These are phyloP conservation scores for Drosophila antonietae DNA, from an alignment of 2,888 invertebrate genomes.

Conservation along the genomic window DNA sequence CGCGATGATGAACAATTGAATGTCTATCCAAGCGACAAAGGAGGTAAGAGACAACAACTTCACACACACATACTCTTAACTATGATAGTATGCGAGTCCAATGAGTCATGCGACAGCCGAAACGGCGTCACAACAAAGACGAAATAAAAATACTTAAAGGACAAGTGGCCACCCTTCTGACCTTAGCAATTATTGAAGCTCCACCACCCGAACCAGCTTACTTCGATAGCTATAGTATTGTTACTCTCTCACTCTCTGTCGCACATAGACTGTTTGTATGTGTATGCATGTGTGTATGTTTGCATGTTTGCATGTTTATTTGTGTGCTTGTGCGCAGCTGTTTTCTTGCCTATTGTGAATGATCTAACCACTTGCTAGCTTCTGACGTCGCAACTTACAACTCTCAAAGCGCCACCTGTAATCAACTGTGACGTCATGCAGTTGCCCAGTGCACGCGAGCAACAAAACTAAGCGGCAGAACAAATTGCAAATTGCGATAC, in stretches of 20 bases:
- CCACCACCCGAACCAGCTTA: slow-evolving; percentile 35
- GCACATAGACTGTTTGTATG: not conserved
- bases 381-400: slow-evolving; percentile 44
- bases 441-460: slow-evolving; percentile 55
- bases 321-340: slow-evolving; percentile 52
- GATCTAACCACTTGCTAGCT: slow-evolving; percentile 75
- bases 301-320: slow-evolving; percentile 8
- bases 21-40: slow-evolving; percentile 92
- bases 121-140: slow-evolving; percentile 75
- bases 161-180: slow-evolving; percentile 60
- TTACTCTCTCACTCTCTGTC: slow-evolving; percentile 12
- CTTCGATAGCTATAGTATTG: slow-evolving; percentile 31
- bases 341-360: slow-evolving; percentile 60
- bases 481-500: slow-evolving; percentile 54
- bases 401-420: slow-evolving; percentile 68
- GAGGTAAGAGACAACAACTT: slow-evolving; percentile 85
- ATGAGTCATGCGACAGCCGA: slow-evolving; percentile 63
- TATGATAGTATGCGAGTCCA: slow-evolving; percentile 12
- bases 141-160: slow-evolving; percentile 63
- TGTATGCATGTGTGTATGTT: not conserved
- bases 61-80: slow-evolving; percentile 3
- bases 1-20: slow-evolving; percentile 98
- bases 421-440: slow-evolving; percentile 72
- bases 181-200: slow-evolving; percentile 46
- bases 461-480: slow-evolving; percentile 25